Percentiles rank a stretch among this genome's conserved stretches.
Conservation (phyloP, 2,113 vertebrate species). For the Dolichotis patagonum region DNA sequence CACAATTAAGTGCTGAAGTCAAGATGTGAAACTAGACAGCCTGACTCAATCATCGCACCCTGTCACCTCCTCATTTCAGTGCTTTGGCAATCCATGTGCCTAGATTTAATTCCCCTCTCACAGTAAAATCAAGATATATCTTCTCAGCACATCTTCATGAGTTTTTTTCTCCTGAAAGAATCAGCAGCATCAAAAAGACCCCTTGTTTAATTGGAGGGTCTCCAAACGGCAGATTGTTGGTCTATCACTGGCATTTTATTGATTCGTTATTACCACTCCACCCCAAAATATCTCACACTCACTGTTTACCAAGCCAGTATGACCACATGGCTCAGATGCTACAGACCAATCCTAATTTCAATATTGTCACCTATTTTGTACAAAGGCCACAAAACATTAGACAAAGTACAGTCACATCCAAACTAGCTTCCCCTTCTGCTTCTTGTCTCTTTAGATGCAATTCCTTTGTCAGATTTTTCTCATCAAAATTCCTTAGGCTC, state of each 20-base stretch:
- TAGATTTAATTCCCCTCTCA: background rate
- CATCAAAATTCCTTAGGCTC: background rate
- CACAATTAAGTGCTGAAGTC: background rate
- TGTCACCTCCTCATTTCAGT: background rate
- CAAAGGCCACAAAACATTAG: background rate
- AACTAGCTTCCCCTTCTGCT: background rate
- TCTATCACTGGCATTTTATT: background rate
- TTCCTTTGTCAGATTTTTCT: background rate
- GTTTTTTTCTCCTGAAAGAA: background rate
- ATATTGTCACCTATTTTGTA: conserved; percentile 27
- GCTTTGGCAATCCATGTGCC: background rate
- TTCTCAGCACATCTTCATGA: background rate
- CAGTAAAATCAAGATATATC: background rate
- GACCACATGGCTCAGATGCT: background rate
- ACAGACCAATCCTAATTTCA: conserved; percentile 10
- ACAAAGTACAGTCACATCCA: background rate
- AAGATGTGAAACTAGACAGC: background rate
- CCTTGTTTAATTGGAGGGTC: background rate
- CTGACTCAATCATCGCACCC: background rate
- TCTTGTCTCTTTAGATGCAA: background rate
- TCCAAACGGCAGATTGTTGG: background rate
- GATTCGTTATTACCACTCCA: background rate
- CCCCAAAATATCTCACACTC: background rate
- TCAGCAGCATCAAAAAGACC: background rate
- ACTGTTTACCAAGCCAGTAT: background rate